Base-by-base conservation (phyloP, 2,888 invertebrate species). In the Lithophane socia region DNA sequence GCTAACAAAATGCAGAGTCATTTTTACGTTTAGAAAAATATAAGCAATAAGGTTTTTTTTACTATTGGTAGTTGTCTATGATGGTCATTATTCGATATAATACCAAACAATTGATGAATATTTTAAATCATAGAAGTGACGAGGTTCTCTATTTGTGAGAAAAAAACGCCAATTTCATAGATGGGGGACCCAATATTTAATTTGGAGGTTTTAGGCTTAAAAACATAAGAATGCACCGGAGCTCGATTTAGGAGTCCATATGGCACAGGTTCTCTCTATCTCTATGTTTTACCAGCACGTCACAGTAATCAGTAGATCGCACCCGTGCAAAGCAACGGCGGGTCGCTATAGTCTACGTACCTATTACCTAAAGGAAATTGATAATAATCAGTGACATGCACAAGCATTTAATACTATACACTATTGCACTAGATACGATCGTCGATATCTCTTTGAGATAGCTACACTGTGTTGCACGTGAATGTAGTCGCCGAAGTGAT, bases 361-460 rank as follows among this genome's bases (percentile, higher is more conserved):
- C 29, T 29, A 61, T 9, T 54, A 29, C 3, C 9, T 3, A 44
- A 47, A 58, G 49, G 2, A 29, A 47, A 63, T 37, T 21, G 24
- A 66, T 63, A 52, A 37, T 37, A 52, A 67, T 63, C 61, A 63
- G 3, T 49, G 54, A 76, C 21, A 58, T 21, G 4, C 54, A 44
- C 7, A 42, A 69, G n/a, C 66, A 24, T 65, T 60, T 44, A 70
- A 52, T 49, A n/a, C 29, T 13, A 42, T 71, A 67, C n/a, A 44
- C 24, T 64, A 29, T 54, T 54, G 18, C 79, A 21, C 52, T 16
- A 61, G 29, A 67, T 42, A 56, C 21, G 9, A 65, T 60, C 21
- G 64, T 21, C 3, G 64, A 73, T 70, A 58, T 60, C 52, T 84
- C 66, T 61, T 74, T 66, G 69, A 52, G 80, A 70, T 67, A 69